These are phyloP conservation scores for Leucoraja ocellata DNA, from an alignment of 2,797 vertebrate species.

Conservation along the genomic window DNA sequence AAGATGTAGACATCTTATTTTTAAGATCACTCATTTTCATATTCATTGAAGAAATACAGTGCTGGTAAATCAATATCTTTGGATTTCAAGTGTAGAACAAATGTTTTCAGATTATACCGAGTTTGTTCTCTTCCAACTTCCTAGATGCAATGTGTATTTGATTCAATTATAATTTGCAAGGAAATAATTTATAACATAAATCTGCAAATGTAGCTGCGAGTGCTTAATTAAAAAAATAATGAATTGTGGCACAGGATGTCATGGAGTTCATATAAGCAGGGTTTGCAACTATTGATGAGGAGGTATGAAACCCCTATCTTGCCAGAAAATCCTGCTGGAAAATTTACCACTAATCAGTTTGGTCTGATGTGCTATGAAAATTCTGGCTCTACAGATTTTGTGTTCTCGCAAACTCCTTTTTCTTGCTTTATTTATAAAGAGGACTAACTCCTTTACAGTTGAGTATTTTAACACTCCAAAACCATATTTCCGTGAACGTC, in stretches of 20 bases:
- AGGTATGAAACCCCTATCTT: background rate
- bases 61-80: background rate
- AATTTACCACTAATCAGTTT: background rate
- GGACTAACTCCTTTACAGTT: background rate
- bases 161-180: background rate
- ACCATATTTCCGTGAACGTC: background rate
- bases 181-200: background rate
- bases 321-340: background rate
- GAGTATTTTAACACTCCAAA: background rate
- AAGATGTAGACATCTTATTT: background rate
- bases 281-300: background rate
- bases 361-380: background rate
- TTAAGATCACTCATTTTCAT: background rate
- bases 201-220: background rate
- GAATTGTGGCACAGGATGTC: background rate
- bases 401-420: background rate
- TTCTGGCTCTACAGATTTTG: background rate
- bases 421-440: background rate
- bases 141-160: background rate
- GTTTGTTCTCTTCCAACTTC: background rate
- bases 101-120: background rate
- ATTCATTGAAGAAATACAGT: background rate
- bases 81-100: conserved; percentile 13
- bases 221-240: background rate
- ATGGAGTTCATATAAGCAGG: background rate